Percentiles rank a stretch among this genome's conserved stretches.
These are phyloP conservation scores for Thereva nobilitata DNA, from an alignment of 2,888 invertebrate genomes.

Conservation along the genomic window DNA sequence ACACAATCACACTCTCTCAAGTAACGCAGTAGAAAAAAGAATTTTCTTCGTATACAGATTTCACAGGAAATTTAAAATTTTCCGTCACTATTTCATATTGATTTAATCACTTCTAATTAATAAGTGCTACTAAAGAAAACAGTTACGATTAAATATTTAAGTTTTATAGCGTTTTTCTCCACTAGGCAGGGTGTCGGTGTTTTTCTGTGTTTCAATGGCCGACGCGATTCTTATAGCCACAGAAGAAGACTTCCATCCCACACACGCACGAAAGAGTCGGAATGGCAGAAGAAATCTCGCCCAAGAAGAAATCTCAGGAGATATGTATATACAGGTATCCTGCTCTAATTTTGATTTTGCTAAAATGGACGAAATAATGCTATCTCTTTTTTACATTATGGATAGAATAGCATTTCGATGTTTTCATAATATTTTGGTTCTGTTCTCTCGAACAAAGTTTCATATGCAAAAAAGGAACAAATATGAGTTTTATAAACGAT, in stretches of 20 bases:
- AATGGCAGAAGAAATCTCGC: no score
- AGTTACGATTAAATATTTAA: not conserved
- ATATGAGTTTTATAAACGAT: no score
- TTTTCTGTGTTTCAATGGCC: slow-evolving; percentile 27
- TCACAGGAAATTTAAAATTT: slow-evolving; percentile 21
- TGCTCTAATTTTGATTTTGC: no score
- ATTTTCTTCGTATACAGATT: slow-evolving; percentile 30
- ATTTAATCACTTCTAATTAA: slow-evolving; percentile 11
- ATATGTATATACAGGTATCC: no score
- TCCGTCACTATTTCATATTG: slow-evolving; percentile 20
- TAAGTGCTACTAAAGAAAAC: not conserved
- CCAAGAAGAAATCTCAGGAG: no score
- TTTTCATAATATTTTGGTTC: no score
- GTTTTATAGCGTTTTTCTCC: not conserved
- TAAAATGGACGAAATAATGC: no score
- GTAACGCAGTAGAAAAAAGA: slow-evolving; percentile 10
- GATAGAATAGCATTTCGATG: no score
- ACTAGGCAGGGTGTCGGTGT: slow-evolving; percentile 15
- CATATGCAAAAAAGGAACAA: no score
- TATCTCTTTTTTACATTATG: no score
- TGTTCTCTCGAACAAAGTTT: no score
- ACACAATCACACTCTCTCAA: slow-evolving; percentile 12
- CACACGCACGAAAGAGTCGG: not conserved
- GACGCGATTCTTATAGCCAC: slow-evolving; percentile 20
- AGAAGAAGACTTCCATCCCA: not conserved